phyloP scores from a whole-genome alignment of 2,888 invertebrate species.

The Tiphia femorata region DNA sequence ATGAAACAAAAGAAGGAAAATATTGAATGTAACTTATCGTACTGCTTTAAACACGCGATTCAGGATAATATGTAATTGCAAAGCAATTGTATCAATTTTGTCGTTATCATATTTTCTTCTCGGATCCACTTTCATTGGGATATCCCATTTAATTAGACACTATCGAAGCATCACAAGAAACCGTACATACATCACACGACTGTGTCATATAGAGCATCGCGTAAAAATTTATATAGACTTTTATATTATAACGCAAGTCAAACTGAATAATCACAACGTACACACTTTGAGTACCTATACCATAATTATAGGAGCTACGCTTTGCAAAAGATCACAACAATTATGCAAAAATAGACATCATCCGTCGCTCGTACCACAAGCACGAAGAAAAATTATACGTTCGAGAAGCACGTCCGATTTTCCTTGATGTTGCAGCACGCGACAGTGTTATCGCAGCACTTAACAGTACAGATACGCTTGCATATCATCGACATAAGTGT shows the following conservation, averaged over 20 bases:
- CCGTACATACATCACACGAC: constrained; percentile 50
- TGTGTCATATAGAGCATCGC: constrained; percentile 46
- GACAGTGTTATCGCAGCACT: constrained; percentile 25
- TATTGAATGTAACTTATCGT: too few relatives aligned
- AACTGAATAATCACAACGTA: constrained; percentile 56
- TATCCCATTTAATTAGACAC: constrained; percentile 33
- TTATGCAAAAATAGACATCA: constrained; percentile 71
- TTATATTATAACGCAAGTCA: constrained; percentile 53
- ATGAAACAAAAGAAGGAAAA: too few relatives aligned
- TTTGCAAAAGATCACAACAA: constrained; percentile 70
- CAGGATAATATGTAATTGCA: too few relatives aligned
- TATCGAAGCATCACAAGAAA: constrained; percentile 58
- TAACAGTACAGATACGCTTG: constrained; percentile 25
- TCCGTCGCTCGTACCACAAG: constrained; percentile 25
- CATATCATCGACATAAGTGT: constrained; percentile 22
- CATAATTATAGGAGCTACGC: constrained; percentile 53
- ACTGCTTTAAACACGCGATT: too few relatives aligned
- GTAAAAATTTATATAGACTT: constrained; percentile 47
- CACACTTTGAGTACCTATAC: constrained; percentile 46
- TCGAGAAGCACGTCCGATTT: background rate
- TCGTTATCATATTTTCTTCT: constrained; percentile 13
- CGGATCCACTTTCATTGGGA: constrained; percentile 24
- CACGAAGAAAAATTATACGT: constrained; percentile 20
- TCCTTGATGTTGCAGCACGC: constrained; percentile 13
- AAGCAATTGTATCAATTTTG: too few relatives aligned